Conservation (phyloP, 1,140 invertebrate species). For the Caligus rogercresseyi region DNA sequence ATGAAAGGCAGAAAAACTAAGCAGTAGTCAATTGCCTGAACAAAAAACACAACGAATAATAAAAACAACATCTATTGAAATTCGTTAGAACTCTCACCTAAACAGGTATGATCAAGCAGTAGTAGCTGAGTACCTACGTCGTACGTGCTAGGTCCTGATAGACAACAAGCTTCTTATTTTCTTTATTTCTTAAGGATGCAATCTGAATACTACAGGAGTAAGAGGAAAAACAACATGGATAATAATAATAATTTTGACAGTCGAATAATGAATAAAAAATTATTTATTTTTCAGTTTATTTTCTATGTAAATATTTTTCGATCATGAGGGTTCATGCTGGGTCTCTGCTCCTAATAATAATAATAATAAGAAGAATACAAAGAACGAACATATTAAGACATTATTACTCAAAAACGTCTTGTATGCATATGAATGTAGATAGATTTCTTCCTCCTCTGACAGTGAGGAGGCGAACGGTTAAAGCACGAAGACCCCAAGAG, state of each 20-base stretch:
- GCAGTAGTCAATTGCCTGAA: too few relatives aligned
- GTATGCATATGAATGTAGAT: background rate
- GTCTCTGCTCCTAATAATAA: background rate
- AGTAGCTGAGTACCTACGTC: too few relatives aligned
- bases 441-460: background rate
- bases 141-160: too few relatives aligned
- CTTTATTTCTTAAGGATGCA: background rate
- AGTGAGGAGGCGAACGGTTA: background rate
- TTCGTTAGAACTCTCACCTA: too few relatives aligned
- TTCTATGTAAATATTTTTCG: background rate
- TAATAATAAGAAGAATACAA: background rate
- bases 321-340: background rate
- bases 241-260: background rate
- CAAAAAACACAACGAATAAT: too few relatives aligned
- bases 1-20: too few relatives aligned
- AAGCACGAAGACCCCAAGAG: too few relatives aligned
- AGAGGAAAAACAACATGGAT: background rate
- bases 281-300: too few relatives aligned
- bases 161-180: too few relatives aligned
- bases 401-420: background rate
- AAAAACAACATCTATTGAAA: too few relatives aligned
- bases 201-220: background rate
- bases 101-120: too few relatives aligned
- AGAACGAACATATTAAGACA: background rate
- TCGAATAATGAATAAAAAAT: background rate